phyloP scores from a whole-genome alignment of 2,797 vertebrate genomes.

The Peromyscus melanophrys region DNA sequence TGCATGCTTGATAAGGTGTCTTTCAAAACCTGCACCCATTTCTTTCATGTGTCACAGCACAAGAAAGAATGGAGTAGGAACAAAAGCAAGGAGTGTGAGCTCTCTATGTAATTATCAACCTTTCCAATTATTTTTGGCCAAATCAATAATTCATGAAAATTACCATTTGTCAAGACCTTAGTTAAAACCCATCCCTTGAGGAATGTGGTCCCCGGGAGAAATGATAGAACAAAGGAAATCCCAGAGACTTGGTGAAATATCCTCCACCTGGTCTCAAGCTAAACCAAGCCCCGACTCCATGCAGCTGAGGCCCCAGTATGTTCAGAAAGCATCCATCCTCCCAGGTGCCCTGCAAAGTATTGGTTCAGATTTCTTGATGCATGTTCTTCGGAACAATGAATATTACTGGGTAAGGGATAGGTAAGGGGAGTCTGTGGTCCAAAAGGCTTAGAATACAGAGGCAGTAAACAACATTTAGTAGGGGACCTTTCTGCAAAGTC shows the following conservation, averaged over 20 bases:
- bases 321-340: conserved; percentile 40
- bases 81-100: conserved; percentile 33
- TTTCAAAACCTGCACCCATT: conserved; percentile 42
- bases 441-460: not conserved
- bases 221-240: conserved; percentile 73
- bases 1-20: not conserved
- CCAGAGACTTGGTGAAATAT: conserved; percentile 32
- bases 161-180: conserved; percentile 70
- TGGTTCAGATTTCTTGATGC: not conserved
- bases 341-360: not conserved
- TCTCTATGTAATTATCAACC: conserved; percentile 65
- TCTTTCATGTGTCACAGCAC: conserved; percentile 24
- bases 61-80: conserved; percentile 26
- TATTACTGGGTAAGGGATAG: not conserved
- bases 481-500: not conserved
- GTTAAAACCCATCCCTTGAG: conserved; percentile 63
- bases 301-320: conserved; percentile 45
- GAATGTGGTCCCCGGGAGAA: not conserved
- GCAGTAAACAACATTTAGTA: not conserved
- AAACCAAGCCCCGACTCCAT: not conserved
- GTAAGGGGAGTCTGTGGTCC: not conserved
- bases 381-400: not conserved
- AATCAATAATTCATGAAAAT: conserved; percentile 81
- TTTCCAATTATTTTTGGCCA: conserved; percentile 72
- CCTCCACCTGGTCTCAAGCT: conserved; percentile 57